Base-by-base conservation (phyloP, 2,797 vertebrate species). In the Notolepis coatsorum region DNA sequence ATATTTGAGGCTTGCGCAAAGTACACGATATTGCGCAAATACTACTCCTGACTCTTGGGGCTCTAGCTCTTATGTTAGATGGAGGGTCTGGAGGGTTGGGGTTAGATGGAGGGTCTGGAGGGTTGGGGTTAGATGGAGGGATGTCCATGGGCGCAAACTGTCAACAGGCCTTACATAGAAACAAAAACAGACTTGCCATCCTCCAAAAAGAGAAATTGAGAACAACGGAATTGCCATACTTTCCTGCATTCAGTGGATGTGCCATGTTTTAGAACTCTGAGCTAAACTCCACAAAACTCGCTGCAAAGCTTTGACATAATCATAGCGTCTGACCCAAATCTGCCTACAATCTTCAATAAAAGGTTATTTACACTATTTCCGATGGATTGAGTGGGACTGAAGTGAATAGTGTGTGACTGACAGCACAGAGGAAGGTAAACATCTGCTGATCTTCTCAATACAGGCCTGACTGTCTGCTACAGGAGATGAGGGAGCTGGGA, bases 311-410 rank as follows among this genome's bases (percentile, higher is more conserved):
- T 33, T 33, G 5, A 28, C 42, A 12, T n/a, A 3, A 54, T 46
- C 68, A 72, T 27, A 65, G 59, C 3, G 2, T 47, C 65, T 77
- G 82, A 88, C 80, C 75, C 67, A 73, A 75, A 84, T 79, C 65
- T 80, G 80, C 57, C 50, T 24, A 38, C 57, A 76, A 58, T 75
- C 76, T 70, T 77, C n/a, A 45, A 62, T 79, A 69, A 80, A 70
- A 59, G 38, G 39, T 53, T 78, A 70, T 74, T 65, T 56, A 2
- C 39, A 57, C 62, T 81, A 79, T 82, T 82, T 68, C 70, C 23
- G 41, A 53, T 18, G 37, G 37, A 10, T 53, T 33, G 58, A 5
- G 8, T 57, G 57, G 51, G 55, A 30, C 51, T 71, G 64, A 79
- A 51, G 55, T 23, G 49, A 73, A 71, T 39, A 2, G 51, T 52